Evolutionary conservation across 1,140 invertebrate species (phyloP).

Genomic region (Drosophila guanche): DNA sequence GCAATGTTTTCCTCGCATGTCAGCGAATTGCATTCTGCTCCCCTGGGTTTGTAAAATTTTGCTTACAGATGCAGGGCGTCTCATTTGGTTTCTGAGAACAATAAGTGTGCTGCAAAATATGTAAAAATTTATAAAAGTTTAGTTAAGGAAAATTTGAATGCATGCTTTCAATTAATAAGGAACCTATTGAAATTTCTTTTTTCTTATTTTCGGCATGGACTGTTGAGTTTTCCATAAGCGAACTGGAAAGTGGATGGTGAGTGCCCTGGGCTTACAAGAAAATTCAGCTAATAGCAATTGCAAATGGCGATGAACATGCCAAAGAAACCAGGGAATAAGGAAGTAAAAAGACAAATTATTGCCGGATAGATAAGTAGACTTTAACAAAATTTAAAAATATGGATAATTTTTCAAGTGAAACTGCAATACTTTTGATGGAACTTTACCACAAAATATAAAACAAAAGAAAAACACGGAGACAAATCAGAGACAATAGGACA

Average conservation of each 20-base stretch:
- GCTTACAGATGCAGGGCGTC: neutral
- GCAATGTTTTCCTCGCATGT: conserved; percentile 62
- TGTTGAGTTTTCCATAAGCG: conserved; percentile 56
- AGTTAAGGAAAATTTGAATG: conserved; percentile 68
- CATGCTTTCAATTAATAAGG: conserved; percentile 71
- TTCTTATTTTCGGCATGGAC: conserved; percentile 50
- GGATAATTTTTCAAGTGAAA: too few relatives aligned
- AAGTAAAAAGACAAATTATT: conserved; percentile 6
- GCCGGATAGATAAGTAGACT: neutral
- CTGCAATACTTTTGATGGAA: neutral
- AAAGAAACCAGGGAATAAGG: neutral
- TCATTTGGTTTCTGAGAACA: conserved; percentile 51
- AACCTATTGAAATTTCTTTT: conserved; percentile 40
- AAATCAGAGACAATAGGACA: too few relatives aligned
- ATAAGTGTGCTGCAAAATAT: conserved; percentile 36
- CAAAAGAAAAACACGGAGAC: too few relatives aligned
- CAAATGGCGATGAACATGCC: neutral
- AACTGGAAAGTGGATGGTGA: conserved; percentile 4
- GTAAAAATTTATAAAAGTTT: conserved; percentile 28
- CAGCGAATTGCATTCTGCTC: conserved; percentile 64
- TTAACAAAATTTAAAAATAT: neutral
- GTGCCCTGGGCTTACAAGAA: conserved; percentile 6
- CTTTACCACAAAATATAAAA: neutral
- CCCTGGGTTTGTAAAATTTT: conserved; percentile 53
- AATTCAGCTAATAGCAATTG: conserved; percentile 19